Percentiles rank a stretch among this genome's conserved stretches.
phyloP scores from a whole-genome alignment of 2,113 vertebrate species.

The Strix uralensis region DNA sequence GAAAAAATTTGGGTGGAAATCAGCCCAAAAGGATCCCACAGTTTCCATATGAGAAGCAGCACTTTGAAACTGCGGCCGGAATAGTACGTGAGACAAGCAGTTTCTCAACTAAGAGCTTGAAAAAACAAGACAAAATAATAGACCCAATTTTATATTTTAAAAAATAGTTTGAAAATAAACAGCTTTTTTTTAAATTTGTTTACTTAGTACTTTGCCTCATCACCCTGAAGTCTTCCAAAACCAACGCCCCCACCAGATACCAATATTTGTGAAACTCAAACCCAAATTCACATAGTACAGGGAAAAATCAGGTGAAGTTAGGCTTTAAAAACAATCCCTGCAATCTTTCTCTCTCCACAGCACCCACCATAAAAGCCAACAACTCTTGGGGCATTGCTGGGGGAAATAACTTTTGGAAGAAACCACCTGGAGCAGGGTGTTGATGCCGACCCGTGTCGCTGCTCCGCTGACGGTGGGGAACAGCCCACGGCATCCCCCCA shows the following conservation, averaged over 20 bases:
- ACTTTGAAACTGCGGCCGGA: background rate
- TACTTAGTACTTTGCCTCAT: background rate
- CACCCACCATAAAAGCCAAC: background rate
- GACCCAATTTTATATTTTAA: background rate
- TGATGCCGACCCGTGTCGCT: fast-evolving
- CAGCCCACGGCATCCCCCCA: too few relatives aligned
- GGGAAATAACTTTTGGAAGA: background rate
- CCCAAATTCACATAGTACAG: background rate
- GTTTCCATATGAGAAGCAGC: background rate
- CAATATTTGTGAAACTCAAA: background rate
- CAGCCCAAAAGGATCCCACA: background rate
- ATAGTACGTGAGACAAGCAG: fast-evolving
- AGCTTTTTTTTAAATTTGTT: background rate
- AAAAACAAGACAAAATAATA: background rate
- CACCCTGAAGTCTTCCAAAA: background rate
- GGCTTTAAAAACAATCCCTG: background rate
- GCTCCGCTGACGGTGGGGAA: background rate
- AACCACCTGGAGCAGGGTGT: background rate
- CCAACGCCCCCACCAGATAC: background rate
- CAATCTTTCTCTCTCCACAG: fast-evolving
- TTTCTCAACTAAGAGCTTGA: background rate
- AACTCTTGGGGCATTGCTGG: too few relatives aligned
- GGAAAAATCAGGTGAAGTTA: background rate
- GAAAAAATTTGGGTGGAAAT: background rate
- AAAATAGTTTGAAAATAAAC: background rate